A percentile compares a stretch with the other conserved stretches of the same genome.
Conservation (phyloP, 2,888 invertebrate genomes). For the Drosophila antonietae region DNA sequence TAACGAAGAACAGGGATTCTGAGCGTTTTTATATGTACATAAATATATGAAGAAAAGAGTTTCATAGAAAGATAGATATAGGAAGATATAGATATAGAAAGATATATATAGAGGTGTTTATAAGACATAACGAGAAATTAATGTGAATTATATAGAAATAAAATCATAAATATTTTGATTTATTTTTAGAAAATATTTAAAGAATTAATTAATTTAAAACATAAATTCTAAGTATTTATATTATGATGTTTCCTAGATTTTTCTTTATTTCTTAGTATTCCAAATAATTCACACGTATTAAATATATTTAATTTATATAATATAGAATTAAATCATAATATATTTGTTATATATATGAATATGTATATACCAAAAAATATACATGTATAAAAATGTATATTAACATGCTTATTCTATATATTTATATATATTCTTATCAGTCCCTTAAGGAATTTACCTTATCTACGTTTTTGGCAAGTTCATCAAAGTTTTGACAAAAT, state of each 20-base stretch:
- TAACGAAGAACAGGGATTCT: background rate
- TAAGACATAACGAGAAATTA: too few relatives aligned
- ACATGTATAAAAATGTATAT: background rate
- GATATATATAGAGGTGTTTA: background rate
- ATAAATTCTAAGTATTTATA: background rate
- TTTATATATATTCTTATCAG: slow-evolving; percentile 18
- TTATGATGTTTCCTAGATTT: background rate
- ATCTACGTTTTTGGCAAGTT: background rate
- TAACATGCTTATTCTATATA: too few relatives aligned
- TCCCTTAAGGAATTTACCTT: background rate
- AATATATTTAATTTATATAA: too few relatives aligned
- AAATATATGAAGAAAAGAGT: background rate
- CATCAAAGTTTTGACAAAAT: background rate
- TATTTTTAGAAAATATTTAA: too few relatives aligned
- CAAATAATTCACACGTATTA: background rate
- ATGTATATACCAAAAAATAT: background rate
- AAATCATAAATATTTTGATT: too few relatives aligned
- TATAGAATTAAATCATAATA: too few relatives aligned
- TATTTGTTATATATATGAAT: background rate
- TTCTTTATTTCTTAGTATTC: background rate
- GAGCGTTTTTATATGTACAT: too few relatives aligned
- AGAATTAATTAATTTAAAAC: too few relatives aligned
- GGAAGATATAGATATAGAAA: background rate
- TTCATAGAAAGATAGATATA: background rate
- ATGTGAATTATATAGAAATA: background rate